Evolutionary conservation across 2,888 invertebrate species (phyloP).

Genomic region (Pantelozetes paolii): DNA sequence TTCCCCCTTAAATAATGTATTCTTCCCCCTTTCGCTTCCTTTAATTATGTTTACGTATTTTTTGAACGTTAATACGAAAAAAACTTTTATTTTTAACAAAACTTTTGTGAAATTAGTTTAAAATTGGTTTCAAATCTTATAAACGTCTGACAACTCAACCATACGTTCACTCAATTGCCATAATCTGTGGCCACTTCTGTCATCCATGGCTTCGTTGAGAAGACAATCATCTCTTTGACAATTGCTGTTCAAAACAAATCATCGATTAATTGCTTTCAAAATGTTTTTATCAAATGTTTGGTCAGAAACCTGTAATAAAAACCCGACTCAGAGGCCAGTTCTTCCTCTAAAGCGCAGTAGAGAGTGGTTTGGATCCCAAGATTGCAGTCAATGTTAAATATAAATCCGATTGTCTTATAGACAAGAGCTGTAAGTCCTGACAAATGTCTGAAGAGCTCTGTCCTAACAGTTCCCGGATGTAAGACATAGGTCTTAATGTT

Average conservation of each 20-base stretch:
- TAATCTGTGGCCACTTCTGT: background rate
- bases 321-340: constrained; percentile 51
- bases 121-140: background rate
- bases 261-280: background rate
- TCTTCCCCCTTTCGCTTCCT: too few relatives aligned
- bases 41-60: too few relatives aligned
- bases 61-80: too few relatives aligned
- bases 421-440: constrained; percentile 50
- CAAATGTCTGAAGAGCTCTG: constrained; percentile 52
- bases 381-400: constrained; percentile 52
- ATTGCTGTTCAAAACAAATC: background rate
- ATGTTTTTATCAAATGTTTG: background rate
- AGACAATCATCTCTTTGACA: background rate
- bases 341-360: constrained; percentile 59
- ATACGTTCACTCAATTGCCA: constrained; percentile 18
- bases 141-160: background rate
- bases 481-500: constrained; percentile 51
- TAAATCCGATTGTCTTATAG: constrained; percentile 50
- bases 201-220: background rate
- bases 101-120: too few relatives aligned
- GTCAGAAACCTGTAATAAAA: constrained; percentile 48
- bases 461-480: constrained; percentile 56
- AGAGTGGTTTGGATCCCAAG: constrained; percentile 67
- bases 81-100: too few relatives aligned
- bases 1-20: too few relatives aligned